Evolutionary conservation across 2,113 vertebrate species (phyloP), one percentile per base, ranked within the genome.

Genomic region (Amblyopsis rosae): DNA sequence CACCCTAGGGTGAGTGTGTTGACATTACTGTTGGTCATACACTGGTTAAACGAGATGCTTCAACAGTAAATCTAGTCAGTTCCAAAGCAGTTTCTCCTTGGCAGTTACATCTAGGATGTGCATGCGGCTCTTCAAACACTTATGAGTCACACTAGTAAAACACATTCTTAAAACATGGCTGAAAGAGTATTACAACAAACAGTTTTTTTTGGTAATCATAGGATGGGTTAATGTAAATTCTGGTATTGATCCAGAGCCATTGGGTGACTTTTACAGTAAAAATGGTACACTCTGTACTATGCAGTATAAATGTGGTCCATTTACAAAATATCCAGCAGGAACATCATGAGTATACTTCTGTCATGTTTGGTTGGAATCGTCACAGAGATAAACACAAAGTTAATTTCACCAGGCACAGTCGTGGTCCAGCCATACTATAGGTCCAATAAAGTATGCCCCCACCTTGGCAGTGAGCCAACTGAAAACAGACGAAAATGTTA

Each of bases 41-140:
- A 75, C 79, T 48, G 70, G 82, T 65, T 78, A 15, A 26, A 75
- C 84, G 59, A 59, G 88, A 84, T 64, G 62, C 17, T 33, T 60
- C 6, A 35, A 8, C 49, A 50, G 32, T 53, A 53, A 60, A 62
- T 26, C 35, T 41, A 6, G 33, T 16, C 0, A 46, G 59, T 75
- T 71, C 63, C 64, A 53, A 67, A 72, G 50, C 58, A 59, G 17
- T 8, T 41, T 3, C 46, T 17, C 59, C 2, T n/a, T 54, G 51
- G 51, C 51, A 54, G 51, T 15, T 55, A 19, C 11, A 6, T 53
- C 17, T 47, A 32, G 26, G 17, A 58, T 32, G 26, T 26, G 26
- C 26, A 26, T 26, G 26, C 2, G 26, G 26, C 26, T 26, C 26
- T 26, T 26, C 26, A 26, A 26, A 26, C 26, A 26, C 26, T 26